Evolutionary conservation across 2,888 invertebrate genomes (phyloP), one percentile per base, ranked within the genome.

Genomic region (Geophilus truncorum): DNA sequence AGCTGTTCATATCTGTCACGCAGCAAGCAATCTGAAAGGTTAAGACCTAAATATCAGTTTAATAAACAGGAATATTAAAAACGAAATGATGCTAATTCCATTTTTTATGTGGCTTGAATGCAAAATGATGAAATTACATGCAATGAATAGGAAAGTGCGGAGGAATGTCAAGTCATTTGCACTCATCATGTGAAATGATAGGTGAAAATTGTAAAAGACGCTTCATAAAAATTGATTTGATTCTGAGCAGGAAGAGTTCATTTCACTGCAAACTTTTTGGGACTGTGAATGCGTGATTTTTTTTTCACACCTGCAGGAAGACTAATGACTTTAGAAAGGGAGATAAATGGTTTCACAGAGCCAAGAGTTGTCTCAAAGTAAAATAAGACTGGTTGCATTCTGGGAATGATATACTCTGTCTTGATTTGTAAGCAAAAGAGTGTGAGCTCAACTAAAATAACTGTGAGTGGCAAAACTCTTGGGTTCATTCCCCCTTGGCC

Each of bases 161-260:
- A 62, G 57, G 57, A 62, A 62, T 62, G 57, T 62, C 57, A 23
- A 62, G 57, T 62, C 57, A 62, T 62, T 62, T 62, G n/a, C n/a
- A 62, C 57, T 62, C 57, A 62, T 62, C 57, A 18, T 62, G 18
- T 18, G 57, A 62, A 62, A 62, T 62, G 57, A 62, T 62, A 62
- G 57, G 57, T 62, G 57, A 62, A 62, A 62, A 62, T 62, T 62
- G 57, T 62, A 23, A 62, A 40, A 62, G 57, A 62, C 21, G 57
- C 57, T 62, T 62, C 57, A 62, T 62, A 62, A 62, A 62, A 62
- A 62, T 62, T 62, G 57, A 62, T 62, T 62, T 10, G 57, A 62
- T 62, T 62, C 57, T 62, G 21, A 10, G 18, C 21, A 21, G 57
- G 23, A 62, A 1, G 57, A 62, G 57, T 62, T 62, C 57, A 62